These are phyloP conservation scores for Lochmaea crataegi DNA, from an alignment of 2,888 invertebrate species.

Conservation along the genomic window DNA sequence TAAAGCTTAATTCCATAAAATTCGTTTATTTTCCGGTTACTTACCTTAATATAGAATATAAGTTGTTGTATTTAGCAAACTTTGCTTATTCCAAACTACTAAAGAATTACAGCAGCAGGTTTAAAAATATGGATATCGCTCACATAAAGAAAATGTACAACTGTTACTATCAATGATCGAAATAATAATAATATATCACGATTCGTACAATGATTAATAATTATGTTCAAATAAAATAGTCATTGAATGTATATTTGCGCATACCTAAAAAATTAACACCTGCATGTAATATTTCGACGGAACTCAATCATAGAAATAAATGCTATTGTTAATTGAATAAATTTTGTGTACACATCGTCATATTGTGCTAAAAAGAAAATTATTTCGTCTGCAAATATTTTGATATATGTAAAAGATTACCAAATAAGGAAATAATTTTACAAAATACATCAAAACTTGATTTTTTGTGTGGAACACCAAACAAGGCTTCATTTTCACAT, in stretches of 20 bases:
- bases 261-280: slow-evolving; percentile 3
- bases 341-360: neutral
- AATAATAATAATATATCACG: neutral
- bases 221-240: slow-evolving; percentile 3
- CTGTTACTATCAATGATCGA: neutral
- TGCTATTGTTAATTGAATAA: neutral
- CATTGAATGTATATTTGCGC: neutral
- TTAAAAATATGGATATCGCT: neutral
- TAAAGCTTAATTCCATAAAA: too few relatives aligned
- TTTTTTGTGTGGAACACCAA: neutral
- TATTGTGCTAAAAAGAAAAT: neutral
- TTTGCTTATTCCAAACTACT: neutral
- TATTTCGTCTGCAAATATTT: slow-evolving; percentile 1
- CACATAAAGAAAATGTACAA: slow-evolving; percentile 1
- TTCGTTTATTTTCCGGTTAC: too few relatives aligned
- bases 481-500: too few relatives aligned
- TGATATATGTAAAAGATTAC: neutral
- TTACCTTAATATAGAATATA: too few relatives aligned
- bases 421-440: neutral
- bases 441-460: neutral
- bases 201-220: neutral
- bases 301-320: neutral
- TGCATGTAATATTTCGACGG: neutral
- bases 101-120: too few relatives aligned
- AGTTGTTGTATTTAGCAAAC: neutral